A percentile compares a stretch with the other conserved stretches of the same genome.
Conservation (phyloP, 2,113 vertebrate species). For the Oceanodroma tethys region DNA sequence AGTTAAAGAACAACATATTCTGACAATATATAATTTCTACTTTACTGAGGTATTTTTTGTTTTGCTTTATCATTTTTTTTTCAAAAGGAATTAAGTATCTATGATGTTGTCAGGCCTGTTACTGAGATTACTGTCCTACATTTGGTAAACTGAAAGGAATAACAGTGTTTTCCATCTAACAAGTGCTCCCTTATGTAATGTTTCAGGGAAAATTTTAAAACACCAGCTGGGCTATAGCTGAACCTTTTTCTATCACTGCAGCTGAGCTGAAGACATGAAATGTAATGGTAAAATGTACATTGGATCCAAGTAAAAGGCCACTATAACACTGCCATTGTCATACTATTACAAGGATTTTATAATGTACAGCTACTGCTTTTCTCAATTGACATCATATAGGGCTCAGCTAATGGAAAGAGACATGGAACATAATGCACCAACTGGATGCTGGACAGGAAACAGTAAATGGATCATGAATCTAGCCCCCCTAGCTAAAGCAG, state of each 20-base stretch:
- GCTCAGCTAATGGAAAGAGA: conserved; percentile 87
- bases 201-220: conserved; percentile 66
- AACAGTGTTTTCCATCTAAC: conserved; percentile 27
- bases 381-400: conserved; percentile 86
- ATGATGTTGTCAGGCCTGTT: not conserved
- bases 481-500: conserved; percentile 80
- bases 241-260: conserved; percentile 63
- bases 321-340: conserved; percentile 70
- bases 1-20: not conserved
- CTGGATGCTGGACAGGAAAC: conserved; percentile 75
- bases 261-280: conserved; percentile 75
- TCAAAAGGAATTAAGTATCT: not conserved
- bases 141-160: conserved; percentile 25
- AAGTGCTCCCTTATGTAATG: conserved; percentile 45
- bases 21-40: not conserved
- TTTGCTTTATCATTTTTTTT: not conserved
- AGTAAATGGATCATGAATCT: conserved; percentile 87
- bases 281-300: conserved; percentile 80
- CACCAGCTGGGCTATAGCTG: conserved; percentile 62
- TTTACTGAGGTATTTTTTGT: not conserved
- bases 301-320: conserved; percentile 72
- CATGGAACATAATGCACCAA: conserved; percentile 87
- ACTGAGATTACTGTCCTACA: not conserved
- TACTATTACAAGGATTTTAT: conserved; percentile 67
- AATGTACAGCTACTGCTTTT: conserved; percentile 72